These are phyloP conservation scores for Crossaster papposus DNA, from an alignment of 53 echinoderm and acorn worm genomes.

Conservation along the genomic window DNA sequence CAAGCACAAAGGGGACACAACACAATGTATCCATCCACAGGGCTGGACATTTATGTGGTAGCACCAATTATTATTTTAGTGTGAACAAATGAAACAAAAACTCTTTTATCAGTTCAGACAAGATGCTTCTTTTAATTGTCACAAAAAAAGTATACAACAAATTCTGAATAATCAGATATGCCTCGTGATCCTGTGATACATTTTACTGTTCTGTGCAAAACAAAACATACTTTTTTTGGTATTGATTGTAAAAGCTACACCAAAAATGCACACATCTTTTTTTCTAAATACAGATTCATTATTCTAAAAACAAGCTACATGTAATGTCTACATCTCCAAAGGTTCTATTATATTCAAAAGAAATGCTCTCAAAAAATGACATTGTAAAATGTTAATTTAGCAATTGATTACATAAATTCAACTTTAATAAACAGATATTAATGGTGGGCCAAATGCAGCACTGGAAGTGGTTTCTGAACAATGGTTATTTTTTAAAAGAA, in stretches of 20 bases:
- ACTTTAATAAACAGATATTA: not conserved
- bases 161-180: conserved; percentile 22
- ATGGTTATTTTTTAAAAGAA: not conserved
- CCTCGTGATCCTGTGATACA: conserved; percentile 17
- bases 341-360: not conserved
- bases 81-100: not conserved
- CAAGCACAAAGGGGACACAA: too few species aligned
- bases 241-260: not conserved
- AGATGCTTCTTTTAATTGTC: conserved; percentile 38
- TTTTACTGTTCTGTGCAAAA: not conserved
- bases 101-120: conserved; percentile 41
- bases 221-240: conserved; percentile 23
- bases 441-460: not conserved
- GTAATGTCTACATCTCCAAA: conserved; percentile 12
- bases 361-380: not conserved
- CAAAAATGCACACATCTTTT: conserved; percentile 35
- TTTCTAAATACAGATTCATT: not conserved
- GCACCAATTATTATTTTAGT: not conserved
- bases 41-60: not conserved
- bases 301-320: conserved; percentile 13
- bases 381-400: not conserved
- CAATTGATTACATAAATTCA: not conserved
- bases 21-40: too few species aligned
- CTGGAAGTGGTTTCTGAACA: not conserved
- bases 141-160: conserved; percentile 41